Base-by-base conservation (phyloP, 1,140 invertebrate genomes). In the Heliconius eleuchia region DNA sequence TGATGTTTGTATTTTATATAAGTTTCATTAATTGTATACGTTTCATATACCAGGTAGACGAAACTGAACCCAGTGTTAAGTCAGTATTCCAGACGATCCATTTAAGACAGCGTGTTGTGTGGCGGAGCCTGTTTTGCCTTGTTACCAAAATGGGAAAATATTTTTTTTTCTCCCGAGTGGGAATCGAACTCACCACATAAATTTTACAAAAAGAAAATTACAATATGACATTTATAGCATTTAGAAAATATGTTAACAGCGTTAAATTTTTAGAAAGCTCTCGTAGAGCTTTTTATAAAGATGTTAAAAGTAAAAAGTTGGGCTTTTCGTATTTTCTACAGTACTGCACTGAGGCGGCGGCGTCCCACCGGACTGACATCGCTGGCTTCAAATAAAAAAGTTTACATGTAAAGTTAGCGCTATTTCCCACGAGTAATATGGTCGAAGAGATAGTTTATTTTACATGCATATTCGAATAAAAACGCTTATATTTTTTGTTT, bases 231-330 rank as follows among this genome's bases (percentile, higher is more conserved):
- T 55, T 55, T 8, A 55, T 55, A 7, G 7, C 52, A 55, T 19
- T 55, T 18, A 18, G 19, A 55, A 55, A 6, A 55, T 8, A 55
- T n/a, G n/a, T n/a, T 55, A 55, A 55, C 19, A n/a, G 6, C 6
- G 6, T 55, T 6, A 55, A 7, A 19, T 9, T 57, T n/a, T 57
- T n/a, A 11, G 55, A 57, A 57, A 57, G 55, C n/a, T 55, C 19
- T 57, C n/a, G 55, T n/a, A 23, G 55, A 23, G 55, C 55, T 57
- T 57, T n/a, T 57, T n/a, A n/a, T n/a, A 57, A 57, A 23, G 55
- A 57, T 57, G 55, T 57, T 46, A n/a, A 57, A 57, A 57, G 55
- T 19, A 57, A 57, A 57, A 57, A 57, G 55, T 57, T 57, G n/a
- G 23, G 55, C 19, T 55, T 55, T 55, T 18, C 52, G 19, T 19